Percentiles rank a stretch among this genome's conserved stretches.
Evolutionary conservation across 2,113 vertebrate genomes (phyloP).

Genomic region (Myodes glareolus): DNA sequence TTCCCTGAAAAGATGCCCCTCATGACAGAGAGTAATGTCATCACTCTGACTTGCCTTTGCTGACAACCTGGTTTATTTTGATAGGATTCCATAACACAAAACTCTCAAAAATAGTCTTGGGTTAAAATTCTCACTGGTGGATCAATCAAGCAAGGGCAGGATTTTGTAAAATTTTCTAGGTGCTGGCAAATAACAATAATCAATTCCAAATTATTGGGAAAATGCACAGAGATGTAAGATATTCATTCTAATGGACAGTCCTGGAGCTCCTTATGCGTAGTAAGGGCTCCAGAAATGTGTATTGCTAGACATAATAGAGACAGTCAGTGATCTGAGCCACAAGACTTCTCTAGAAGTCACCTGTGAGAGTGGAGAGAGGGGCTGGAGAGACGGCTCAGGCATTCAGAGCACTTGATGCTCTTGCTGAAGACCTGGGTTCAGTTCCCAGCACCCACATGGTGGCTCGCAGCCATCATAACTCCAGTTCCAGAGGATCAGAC

Average conservation of each 20-base stretch:
- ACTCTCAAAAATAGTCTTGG: not conserved
- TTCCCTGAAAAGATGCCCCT: not conserved
- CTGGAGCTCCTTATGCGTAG: not conserved
- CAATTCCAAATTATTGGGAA: not conserved
- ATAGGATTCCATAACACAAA: not conserved
- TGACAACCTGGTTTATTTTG: not conserved
- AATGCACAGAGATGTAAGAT: not conserved
- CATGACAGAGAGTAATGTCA: not conserved
- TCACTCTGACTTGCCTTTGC: not conserved
- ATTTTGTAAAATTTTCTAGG: constrained; percentile 15
- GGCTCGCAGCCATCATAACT: not conserved
- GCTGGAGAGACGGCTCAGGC: not conserved
- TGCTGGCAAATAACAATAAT: not conserved
- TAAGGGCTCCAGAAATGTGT: not conserved
- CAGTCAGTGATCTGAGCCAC: not conserved
- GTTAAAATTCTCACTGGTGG: constrained; percentile 22
- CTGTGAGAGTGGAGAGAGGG: not conserved
- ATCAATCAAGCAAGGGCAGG: not conserved
- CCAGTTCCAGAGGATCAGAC: not conserved
- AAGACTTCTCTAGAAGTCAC: not conserved
- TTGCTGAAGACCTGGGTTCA: not conserved
- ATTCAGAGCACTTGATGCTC: not conserved
- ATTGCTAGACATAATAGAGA: not conserved
- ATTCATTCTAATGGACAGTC: not conserved
- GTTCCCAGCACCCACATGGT: not conserved